Evolutionary conservation across 2,797 vertebrate genomes (phyloP).

Genomic region (Acanthurus lineatus): DNA sequence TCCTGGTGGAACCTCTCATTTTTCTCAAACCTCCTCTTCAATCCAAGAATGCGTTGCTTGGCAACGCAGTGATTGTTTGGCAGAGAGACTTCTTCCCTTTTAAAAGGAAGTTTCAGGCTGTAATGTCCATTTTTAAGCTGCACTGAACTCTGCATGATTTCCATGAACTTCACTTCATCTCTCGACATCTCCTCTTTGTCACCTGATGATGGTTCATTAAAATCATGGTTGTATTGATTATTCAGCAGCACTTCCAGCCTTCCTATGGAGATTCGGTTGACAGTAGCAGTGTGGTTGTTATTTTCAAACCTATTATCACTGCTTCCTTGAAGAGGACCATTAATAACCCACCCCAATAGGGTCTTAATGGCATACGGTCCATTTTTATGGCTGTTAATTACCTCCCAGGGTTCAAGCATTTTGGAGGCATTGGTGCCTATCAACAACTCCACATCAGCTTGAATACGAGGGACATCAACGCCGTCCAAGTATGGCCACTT

Average conservation of each 20-base stretch:
- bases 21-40: conserved; percentile 22
- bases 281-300: neutral
- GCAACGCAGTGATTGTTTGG: too few species aligned
- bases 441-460: neutral
- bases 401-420: conserved; percentile 7
- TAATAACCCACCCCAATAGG: neutral
- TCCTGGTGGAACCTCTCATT: neutral
- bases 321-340: neutral
- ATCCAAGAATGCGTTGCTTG: too few species aligned
- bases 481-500: neutral
- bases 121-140: too few species aligned
- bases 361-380: conserved; percentile 11
- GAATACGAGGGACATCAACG: neutral
- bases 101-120: too few species aligned
- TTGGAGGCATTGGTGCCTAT: conserved; percentile 1
- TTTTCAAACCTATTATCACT: neutral
- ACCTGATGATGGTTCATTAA: too few species aligned
- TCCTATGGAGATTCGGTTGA: neutral
- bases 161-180: too few species aligned
- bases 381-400: conserved; percentile 4
- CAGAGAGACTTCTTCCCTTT: too few species aligned
- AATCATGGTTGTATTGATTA: too few species aligned
- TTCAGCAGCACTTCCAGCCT: too few species aligned
- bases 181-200: too few species aligned
- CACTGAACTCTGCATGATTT: too few species aligned